A percentile compares a stretch with the other conserved stretches of the same genome.
phyloP scores from a whole-genome alignment of 2,888 invertebrate species.

The Deladenus siricidicola region DNA sequence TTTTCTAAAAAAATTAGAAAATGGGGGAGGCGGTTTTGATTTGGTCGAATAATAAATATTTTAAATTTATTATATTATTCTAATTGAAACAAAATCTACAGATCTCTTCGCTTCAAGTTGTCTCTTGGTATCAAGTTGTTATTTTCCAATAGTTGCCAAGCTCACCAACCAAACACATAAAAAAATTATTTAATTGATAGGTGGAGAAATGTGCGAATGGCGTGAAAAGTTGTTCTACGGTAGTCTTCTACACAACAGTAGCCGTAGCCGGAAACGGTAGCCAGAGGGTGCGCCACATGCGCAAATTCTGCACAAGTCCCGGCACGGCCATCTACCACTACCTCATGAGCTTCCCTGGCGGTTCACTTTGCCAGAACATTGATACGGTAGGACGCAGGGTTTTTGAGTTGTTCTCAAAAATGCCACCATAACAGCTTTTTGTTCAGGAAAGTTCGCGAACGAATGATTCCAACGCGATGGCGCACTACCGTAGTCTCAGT shows the following conservation, averaged over 20 bases:
- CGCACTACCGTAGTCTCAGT: no score
- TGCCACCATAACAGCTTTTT: background rate
- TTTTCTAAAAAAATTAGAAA: background rate
- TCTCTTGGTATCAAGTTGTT: background rate
- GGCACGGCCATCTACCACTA: slow-evolving; percentile 46
- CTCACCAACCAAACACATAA: background rate
- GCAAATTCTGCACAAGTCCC: slow-evolving; percentile 48
- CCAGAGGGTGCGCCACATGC: slow-evolving; percentile 24
- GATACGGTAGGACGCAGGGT: slow-evolving; percentile 26
- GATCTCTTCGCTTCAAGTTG: no score
- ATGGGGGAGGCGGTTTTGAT: no score
- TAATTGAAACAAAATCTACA: no score
- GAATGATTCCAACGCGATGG: background rate
- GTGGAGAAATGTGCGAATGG: slow-evolving; percentile 26
- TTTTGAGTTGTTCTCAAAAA: background rate
- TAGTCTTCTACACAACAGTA: slow-evolving; percentile 20
- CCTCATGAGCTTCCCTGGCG: slow-evolving; percentile 44
- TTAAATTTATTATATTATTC: no score
- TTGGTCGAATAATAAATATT: no score
- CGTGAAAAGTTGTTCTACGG: slow-evolving; percentile 28
- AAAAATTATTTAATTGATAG: slow-evolving; percentile 8
- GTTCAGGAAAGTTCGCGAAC: background rate
- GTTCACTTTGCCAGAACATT: slow-evolving; percentile 46
- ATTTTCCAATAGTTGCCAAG: background rate
- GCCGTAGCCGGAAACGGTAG: background rate